Evolutionary conservation across 2,113 vertebrate species (phyloP).

Genomic region (Tychaedon coryphoeus): DNA sequence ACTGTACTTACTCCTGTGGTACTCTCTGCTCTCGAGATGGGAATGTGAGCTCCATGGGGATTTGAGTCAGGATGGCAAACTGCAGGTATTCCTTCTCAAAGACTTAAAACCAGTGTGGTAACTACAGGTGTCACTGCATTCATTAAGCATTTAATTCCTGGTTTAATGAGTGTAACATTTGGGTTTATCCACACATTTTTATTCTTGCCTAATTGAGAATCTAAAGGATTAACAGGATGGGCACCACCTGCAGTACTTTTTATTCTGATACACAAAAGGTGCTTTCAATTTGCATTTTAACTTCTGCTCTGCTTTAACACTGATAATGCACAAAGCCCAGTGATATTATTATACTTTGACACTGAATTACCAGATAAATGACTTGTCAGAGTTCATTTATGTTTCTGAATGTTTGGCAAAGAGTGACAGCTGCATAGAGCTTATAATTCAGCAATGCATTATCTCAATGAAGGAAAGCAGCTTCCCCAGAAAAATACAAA

Average conservation of each 20-base stretch:
- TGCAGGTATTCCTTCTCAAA: neutral
- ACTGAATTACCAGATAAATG: constrained; percentile 62
- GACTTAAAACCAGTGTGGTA: neutral
- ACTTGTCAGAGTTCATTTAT: constrained; percentile 73
- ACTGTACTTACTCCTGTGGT: neutral
- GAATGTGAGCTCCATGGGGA: neutral
- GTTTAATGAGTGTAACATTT: neutral
- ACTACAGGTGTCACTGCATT: neutral
- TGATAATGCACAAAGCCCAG: constrained; percentile 1
- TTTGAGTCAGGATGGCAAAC: neutral
- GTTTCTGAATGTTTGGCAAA: constrained; percentile 48
- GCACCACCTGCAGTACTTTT: neutral
- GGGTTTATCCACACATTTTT: neutral
- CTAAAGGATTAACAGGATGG: neutral
- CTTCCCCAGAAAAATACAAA: constrained; percentile 54
- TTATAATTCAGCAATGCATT: constrained; percentile 60
- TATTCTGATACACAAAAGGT: neutral
- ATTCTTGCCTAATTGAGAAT: neutral
- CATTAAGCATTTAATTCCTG: neutral
- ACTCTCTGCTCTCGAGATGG: neutral
- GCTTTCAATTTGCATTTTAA: constrained; percentile 62
- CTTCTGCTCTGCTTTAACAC: constrained; percentile 17
- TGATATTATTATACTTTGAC: constrained; percentile 54
- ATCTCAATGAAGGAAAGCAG: constrained; percentile 57
- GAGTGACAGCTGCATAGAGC: constrained; percentile 66